Conservation (phyloP, 2,888 invertebrate genomes). For the Gymnoscelis rufifasciata region DNA sequence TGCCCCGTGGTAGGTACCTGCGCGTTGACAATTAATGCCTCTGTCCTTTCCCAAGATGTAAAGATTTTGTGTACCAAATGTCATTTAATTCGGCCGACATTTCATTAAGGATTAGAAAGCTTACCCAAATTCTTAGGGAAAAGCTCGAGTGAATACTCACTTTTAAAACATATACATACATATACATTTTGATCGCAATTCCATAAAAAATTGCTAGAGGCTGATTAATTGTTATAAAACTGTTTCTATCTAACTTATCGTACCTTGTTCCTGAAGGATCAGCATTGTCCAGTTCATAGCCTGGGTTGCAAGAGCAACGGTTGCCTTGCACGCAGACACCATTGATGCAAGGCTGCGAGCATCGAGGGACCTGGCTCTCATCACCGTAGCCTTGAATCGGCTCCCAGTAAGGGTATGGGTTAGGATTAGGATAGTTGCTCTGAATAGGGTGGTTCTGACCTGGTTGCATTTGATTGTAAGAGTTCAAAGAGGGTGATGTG, state of each 20-base stretch:
- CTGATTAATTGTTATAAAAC: no score
- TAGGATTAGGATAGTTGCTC: constrained; percentile 2
- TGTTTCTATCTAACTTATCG: constrained; percentile 8
- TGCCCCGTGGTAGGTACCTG: no score
- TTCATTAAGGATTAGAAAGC: no score
- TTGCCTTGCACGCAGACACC: constrained; percentile 79
- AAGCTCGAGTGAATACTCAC: no score
- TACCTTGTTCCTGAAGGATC: constrained; percentile 52
- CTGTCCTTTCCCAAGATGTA: no score
- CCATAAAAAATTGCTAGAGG: no score
- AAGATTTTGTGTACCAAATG: no score
- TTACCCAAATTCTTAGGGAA: no score
- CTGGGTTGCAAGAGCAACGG: constrained; percentile 78
- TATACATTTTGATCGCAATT: no score
- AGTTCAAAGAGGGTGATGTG: constrained; percentile 4
- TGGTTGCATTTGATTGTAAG: constrained; percentile 8
- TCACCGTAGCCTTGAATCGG: constrained; percentile 12
- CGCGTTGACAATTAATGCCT: no score
- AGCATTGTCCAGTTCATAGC: constrained; percentile 65
- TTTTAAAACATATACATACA: no score
- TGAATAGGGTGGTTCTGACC: constrained; percentile 3
- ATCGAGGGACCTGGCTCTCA: constrained; percentile 44
- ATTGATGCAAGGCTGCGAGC: constrained; percentile 83
- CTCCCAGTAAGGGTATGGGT: constrained; percentile 17
- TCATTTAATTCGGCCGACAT: no score